Base-by-base conservation (phyloP, 2,797 vertebrate species). In the Silurus aristotelis region DNA sequence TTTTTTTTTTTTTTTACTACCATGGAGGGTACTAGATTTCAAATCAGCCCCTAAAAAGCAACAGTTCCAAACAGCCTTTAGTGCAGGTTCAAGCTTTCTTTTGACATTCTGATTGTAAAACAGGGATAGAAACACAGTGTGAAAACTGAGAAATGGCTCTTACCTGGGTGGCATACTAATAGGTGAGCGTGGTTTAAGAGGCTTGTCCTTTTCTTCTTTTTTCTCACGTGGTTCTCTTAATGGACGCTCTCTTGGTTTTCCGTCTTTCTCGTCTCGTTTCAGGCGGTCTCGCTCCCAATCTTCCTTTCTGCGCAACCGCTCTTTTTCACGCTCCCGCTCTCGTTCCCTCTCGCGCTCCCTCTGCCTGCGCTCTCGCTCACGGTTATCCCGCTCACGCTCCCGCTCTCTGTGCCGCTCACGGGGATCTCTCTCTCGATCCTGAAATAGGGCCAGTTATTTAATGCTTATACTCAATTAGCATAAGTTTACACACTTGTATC, bases 131-230 rank as follows among this genome's bases (percentile, higher is more conserved):
- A 46, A 17, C 7, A 5, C 15, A 8, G 76, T 22, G 20, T 15
- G 7, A 13, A 67, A 13, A 4, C 20, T 17, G 67, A 12, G 22
- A 73, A 46, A 19, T 20, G 31, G 31, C 46, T 6, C 58, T 79
- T 90, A 99, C 98, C 96, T 97, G 0, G 96, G 94, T 0, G 96
- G 96, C 87, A 96, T 90, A 84, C 7, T 86, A 22, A 93, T 88
- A 0, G 98, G 98, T 0, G 98, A 97, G 3, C 96, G 95, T 0
- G 96, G 95, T 89, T 97, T 98, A 3, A 96, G 88, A 83, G 95
- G 95, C 31, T 98, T 97, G 22, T 99, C 97, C 6, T 96, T 96
- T 0, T 96, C 96, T 0, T 97, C 96, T 14, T 99, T 97, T 84
- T 97, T 95, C 70, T 98, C 97, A 4, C 96, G 84, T 31, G 90